A percentile compares a stretch with the other conserved stretches of the same genome.
Conservation (phyloP, 2,113 vertebrate genomes). For the Emydura subglobosa region DNA sequence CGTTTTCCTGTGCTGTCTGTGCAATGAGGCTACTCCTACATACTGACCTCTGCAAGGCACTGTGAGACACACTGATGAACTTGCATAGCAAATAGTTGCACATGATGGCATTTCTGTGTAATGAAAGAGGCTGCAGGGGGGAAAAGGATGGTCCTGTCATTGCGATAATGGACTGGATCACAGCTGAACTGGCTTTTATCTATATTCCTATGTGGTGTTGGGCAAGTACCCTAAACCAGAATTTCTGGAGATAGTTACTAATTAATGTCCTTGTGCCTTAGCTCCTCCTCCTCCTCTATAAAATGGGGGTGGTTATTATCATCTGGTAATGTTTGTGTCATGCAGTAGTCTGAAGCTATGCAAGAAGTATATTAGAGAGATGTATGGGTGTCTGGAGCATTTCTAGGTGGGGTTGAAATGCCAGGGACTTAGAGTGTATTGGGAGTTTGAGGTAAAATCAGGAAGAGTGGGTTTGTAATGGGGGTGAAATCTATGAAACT, state of each 20-base stretch:
- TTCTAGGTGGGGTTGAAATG: background rate
- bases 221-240: constrained; percentile 20
- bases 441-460: background rate
- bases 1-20: background rate
- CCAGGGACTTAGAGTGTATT: background rate
- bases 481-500: background rate
- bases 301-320: background rate
- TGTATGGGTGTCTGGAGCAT: background rate
- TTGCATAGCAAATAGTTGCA: background rate
- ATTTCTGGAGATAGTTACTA: constrained; percentile 26
- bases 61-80: background rate
- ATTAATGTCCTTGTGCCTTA: background rate
- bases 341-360: background rate
- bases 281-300: background rate
- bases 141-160: background rate
- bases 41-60: background rate
- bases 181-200: background rate
- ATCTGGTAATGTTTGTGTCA: background rate
- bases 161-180: constrained; percentile 1
- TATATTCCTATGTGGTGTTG: background rate
- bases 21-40: background rate
- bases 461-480: rapidly evolving
- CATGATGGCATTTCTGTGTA: background rate
- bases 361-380: background rate
- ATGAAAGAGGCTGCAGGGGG: background rate